Evolutionary conservation across 2,888 invertebrate species (phyloP).

Genomic region (Siphonodentalium dalli): DNA sequence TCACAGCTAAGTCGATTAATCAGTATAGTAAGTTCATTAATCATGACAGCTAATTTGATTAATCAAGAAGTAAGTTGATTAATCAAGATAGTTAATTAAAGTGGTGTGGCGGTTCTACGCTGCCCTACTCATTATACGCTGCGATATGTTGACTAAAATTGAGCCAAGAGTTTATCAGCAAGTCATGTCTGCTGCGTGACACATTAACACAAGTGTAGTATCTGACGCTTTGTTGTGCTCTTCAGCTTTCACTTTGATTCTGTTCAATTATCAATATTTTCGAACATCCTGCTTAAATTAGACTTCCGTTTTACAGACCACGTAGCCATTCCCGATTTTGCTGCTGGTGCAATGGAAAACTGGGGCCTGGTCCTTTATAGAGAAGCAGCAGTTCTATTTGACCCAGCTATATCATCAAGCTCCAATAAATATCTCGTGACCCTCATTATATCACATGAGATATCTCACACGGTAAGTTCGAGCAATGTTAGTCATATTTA

Average conservation of each 20-base stretch:
- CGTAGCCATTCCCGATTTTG: slow-evolving; percentile 64
- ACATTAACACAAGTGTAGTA: too few species aligned
- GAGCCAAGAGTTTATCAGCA: too few species aligned
- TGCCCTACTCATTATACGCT: too few species aligned
- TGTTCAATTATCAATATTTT: neutral
- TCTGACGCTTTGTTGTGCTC: neutral
- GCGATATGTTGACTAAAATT: too few species aligned
- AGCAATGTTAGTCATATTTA: too few species aligned
- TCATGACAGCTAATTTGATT: too few species aligned
- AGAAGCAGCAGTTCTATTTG: slow-evolving; percentile 58
- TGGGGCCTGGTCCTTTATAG: slow-evolving; percentile 64
- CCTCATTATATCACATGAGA: slow-evolving; percentile 62
- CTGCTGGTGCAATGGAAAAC: slow-evolving; percentile 65
- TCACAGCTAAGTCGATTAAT: too few species aligned
- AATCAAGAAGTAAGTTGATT: too few species aligned
- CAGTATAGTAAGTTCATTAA: too few species aligned
- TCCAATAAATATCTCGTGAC: slow-evolving; percentile 59
- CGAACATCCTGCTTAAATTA: neutral
- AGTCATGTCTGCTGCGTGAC: too few species aligned
- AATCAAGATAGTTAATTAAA: too few species aligned
- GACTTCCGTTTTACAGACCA: slow-evolving; percentile 50
- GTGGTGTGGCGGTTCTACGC: too few species aligned
- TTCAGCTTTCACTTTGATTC: neutral
- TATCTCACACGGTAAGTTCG: slow-evolving; percentile 60
- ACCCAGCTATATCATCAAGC: slow-evolving; percentile 54